phyloP scores from a whole-genome alignment of 2,113 vertebrate genomes.

The Cyanoramphus novaezelandiae region DNA sequence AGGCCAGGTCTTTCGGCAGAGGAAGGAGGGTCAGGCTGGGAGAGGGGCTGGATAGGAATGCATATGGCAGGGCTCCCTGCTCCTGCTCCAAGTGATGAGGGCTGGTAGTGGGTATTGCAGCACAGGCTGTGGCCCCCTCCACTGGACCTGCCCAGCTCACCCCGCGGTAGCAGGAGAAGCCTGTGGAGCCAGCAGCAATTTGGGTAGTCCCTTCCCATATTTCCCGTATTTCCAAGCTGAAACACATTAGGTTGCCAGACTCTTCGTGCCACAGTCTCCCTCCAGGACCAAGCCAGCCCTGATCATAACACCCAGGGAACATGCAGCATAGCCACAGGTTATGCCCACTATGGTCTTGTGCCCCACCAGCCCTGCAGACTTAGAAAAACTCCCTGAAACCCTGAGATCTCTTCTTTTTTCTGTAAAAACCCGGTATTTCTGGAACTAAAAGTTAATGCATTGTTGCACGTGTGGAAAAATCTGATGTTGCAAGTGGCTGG shows the following conservation, averaged over 20 bases:
- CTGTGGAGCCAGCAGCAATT: neutral
- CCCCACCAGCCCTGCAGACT: neutral
- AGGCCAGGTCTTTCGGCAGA: neutral
- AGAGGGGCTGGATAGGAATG: neutral
- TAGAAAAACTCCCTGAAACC: neutral
- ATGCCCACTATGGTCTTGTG: neutral
- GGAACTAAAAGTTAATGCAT: neutral
- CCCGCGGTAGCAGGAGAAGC: neutral
- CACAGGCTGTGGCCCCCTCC: neutral
- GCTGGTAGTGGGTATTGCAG: neutral
- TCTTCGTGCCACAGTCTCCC: neutral
- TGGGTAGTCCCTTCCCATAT: fast-evolving
- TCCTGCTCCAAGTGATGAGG: neutral
- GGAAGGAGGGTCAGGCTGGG: neutral
- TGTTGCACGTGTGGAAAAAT: neutral
- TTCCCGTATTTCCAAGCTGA: neutral
- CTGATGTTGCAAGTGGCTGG: fast-evolving
- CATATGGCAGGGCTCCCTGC: neutral
- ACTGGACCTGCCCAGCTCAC: neutral
- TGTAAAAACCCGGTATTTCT: neutral
- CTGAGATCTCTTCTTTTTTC: neutral
- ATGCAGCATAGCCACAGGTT: neutral
- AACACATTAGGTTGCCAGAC: neutral
- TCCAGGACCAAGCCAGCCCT: neutral
- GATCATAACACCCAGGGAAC: neutral